Evolutionary conservation across 2,797 vertebrate genomes (phyloP), one percentile per base, ranked within the genome.

Genomic region (Galagoides demidoff): DNA sequence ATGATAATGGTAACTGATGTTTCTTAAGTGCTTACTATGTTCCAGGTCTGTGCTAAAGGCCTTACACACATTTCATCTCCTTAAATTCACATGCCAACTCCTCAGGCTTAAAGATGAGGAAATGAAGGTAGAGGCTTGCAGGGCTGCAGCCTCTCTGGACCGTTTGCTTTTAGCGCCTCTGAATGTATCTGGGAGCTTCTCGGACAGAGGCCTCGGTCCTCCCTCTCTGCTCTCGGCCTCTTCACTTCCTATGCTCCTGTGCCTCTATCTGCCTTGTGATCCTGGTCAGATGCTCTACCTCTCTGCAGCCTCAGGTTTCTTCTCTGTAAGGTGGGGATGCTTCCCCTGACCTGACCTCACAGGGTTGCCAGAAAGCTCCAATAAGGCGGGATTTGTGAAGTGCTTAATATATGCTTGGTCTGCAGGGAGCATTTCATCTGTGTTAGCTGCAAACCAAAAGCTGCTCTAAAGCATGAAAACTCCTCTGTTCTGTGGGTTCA

Each of bases 301-400:
- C 79, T 45, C 27, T 2, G 57, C 64, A 16, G 20, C 55, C 27
- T 71, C 89, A 14, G 16, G 61, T n/a, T 59, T 78, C 90, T 66
- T 29, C 0, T 19, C 71, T 14, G 20, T 59, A 59, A 61, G 52
- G 12, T 39, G 79, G 29, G 19, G 49, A 4, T 14, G 57, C 8
- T 10, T 8, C 45, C 85, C 66, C 68, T 29, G 31, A 61, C 63
- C 49, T 3, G 57, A 59, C 39, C 59, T 71, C 85, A 23, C 39
- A 27, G 73, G 45, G 43, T 0, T 52, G 49, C 29, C 14, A 11
- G 89, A 39, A 92, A 73, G 55, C n/a, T 25, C 49, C n/a, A 5
- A 0, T 9, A 68, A 66, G 57, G 13, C 49, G 0, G 0, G 4
- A 0, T 29, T 14, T 3, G 37, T 5, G 73, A 25, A 6, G 1